Base-by-base conservation (phyloP, 2,888 invertebrate species). In the Hypena proboscidalis region DNA sequence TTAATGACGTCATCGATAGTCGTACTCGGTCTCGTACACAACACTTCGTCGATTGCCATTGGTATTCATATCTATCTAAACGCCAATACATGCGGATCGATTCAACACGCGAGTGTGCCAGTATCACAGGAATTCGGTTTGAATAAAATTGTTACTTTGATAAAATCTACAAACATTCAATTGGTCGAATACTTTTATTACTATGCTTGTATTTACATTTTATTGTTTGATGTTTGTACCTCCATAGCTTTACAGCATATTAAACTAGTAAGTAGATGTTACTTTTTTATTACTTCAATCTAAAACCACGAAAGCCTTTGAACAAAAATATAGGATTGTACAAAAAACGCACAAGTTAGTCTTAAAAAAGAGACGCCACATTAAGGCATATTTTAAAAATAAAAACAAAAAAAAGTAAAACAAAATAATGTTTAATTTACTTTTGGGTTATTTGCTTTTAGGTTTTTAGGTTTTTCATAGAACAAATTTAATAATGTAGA, bases 41-140 rank as follows among this genome's bases (percentile, higher is more conserved):
- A 47, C 32, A 43, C 33, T 37, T 41, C 25, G 32, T 27, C 21
- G 35, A 55, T 41, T 48, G 51, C 57, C 54, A 52, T 56, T 50
- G 50, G 56, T 60, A 73, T 70, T 62, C 58, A 56, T 67, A 67
- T 67, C 57, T 43, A 39, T 50, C 39, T 46, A 56, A 48, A 37
- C 44, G 46, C 23, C 30, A 30, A 35, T 33, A 55, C 30, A 40
- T 33, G 21, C 15, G 47, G 25, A 61, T 61, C 42, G 36, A 61
- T 55, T 41, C 38, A 33, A 46, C 31, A 47, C 35, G 31, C 27
- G 37, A 40, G 27, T 34, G 48, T 44, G 41, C 17, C 26, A 47
- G 22, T 45, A 33, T 55, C 37, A 39, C 36, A 15, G 41, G 41
- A 50, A 63, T 57, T 45, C 27, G 19, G 39, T 42, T 51, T 37